These are phyloP conservation scores for Neofelis nebulosa DNA, from an alignment of 2,113 vertebrate genomes.

Conservation along the genomic window DNA sequence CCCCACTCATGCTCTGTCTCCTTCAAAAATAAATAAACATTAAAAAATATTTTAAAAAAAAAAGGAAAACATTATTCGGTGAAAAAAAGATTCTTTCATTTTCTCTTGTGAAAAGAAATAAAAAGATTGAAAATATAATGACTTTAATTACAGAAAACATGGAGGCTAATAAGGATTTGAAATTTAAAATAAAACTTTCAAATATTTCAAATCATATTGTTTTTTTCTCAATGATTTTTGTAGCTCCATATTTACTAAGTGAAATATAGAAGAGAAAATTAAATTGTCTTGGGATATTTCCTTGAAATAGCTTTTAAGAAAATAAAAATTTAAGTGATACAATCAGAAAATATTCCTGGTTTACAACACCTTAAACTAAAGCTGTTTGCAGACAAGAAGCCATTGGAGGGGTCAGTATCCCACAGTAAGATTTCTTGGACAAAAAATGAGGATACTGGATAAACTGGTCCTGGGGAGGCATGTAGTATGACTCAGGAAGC, in stretches of 20 bases:
- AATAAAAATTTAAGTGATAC: not conserved
- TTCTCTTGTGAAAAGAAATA: not conserved
- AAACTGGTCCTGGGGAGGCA: not conserved
- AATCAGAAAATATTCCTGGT: not conserved
- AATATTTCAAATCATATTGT: constrained; percentile 11
- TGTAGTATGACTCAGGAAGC: not conserved
- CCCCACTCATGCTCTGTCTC: too few species aligned
- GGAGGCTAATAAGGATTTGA: not conserved
- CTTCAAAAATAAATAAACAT: too few species aligned
- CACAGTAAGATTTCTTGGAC: not conserved
- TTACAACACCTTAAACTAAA: not conserved
- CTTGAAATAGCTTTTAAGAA: constrained; percentile 1
- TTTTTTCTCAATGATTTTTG: not conserved
- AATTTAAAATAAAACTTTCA: not conserved
- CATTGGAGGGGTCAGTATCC: not conserved
- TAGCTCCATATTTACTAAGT: not conserved
- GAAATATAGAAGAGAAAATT: constrained; percentile 27
- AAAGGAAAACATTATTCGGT: constrained; percentile 12
- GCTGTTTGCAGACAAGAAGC: not conserved
- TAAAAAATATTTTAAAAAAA: too few species aligned
- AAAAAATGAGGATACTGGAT: not conserved
- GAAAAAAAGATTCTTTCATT: not conserved
- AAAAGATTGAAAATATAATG: not conserved
- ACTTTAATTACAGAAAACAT: constrained; percentile 1
- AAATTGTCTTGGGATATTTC: not conserved